Conservation (phyloP, 2,113 vertebrate species). For the Lagopus leucura region DNA sequence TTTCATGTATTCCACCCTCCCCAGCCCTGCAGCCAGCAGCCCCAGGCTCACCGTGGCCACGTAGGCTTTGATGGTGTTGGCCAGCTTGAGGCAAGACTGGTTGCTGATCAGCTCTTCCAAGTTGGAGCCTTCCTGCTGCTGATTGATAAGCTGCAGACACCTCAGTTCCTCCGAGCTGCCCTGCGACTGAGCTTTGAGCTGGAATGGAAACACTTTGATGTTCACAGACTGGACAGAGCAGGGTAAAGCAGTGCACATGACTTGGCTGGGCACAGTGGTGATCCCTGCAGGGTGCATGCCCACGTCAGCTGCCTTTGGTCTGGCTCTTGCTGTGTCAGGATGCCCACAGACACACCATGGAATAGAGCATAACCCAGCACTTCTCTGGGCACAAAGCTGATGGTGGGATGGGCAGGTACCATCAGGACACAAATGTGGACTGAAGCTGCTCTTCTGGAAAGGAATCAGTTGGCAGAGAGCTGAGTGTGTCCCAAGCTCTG, state of each 20-base stretch:
- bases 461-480: neutral
- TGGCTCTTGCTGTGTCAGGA: neutral
- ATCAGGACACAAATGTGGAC: fast-evolving
- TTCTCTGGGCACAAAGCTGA: neutral
- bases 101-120: conserved; percentile 81
- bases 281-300: neutral
- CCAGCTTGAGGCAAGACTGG: conserved; percentile 86
- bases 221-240: fast-evolving
- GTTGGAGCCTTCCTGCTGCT: conserved; percentile 76
- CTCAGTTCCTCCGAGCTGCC: conserved; percentile 84
- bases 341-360: fast-evolving
- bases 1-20: neutral
- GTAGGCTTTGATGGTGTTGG: conserved; percentile 85
- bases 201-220: neutral
- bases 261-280: fast-evolving
- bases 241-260: too few species aligned
- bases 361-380: too few species aligned
- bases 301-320: neutral
- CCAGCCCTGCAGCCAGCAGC: fast-evolving
- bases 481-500: neutral
- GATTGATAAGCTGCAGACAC: conserved; percentile 83
- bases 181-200: conserved; percentile 78
- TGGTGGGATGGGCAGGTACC: fast-evolving
- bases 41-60: conserved; percentile 80
- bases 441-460: neutral